phyloP scores from a whole-genome alignment of 2,113 vertebrate genomes.

The Hystrix cristata region DNA sequence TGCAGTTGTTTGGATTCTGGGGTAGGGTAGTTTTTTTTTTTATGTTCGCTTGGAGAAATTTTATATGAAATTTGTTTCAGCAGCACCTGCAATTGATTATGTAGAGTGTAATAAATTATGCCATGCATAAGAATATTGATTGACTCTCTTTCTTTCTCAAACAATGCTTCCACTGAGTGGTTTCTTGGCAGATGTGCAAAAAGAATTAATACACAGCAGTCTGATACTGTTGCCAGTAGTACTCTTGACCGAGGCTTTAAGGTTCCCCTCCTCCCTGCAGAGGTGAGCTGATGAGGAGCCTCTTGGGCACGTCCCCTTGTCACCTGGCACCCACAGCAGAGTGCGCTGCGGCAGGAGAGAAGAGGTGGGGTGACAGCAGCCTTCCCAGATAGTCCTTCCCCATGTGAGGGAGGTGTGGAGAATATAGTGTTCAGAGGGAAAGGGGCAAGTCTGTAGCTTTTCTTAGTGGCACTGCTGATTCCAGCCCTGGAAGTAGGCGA shows the following conservation, averaged over 20 bases:
- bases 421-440: background rate
- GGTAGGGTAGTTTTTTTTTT: background rate
- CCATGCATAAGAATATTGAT: background rate
- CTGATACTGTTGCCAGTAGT: background rate
- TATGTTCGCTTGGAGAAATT: background rate
- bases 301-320: background rate
- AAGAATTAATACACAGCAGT: background rate
- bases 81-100: background rate
- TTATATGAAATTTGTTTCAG: background rate
- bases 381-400: background rate
- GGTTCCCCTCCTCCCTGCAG: accelerated
- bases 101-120: background rate
- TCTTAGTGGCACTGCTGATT: too few relatives aligned
- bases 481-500: background rate
- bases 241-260: background rate
- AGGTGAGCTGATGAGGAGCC: background rate
- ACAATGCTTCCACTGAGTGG: background rate
- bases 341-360: too few relatives aligned
- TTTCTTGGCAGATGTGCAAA: constrained; percentile 59
- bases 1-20: background rate
- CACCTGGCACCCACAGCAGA: background rate
- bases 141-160: background rate
- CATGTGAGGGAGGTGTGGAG: background rate
- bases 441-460: background rate
- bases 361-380: background rate